phyloP scores from a whole-genome alignment of 2,113 vertebrate genomes.

The Zapornia atra region DNA sequence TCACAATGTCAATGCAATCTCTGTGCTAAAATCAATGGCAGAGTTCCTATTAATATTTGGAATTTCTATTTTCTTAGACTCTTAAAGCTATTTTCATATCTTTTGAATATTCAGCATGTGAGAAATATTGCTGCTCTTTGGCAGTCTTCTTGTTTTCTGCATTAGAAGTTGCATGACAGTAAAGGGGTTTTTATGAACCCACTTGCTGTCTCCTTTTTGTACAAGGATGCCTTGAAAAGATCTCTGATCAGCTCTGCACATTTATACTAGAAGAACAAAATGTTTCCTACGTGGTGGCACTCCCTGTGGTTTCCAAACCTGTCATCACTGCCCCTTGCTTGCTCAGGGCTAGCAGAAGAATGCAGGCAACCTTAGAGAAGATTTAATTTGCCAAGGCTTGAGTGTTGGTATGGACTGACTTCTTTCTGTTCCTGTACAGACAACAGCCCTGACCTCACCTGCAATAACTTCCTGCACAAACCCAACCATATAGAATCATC shows the following conservation, averaged over 20 bases:
- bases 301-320: not conserved
- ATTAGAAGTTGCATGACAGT: slow-evolving; percentile 45
- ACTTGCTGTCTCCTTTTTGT: slow-evolving; percentile 45
- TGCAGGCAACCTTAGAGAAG: not conserved
- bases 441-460: not conserved
- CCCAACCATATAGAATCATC: not conserved
- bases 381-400: not conserved
- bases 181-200: slow-evolving; percentile 40
- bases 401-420: not conserved
- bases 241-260: slow-evolving; percentile 1
- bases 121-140: slow-evolving; percentile 43
- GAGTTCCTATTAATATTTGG: slow-evolving; percentile 66
- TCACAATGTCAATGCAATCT: slow-evolving; percentile 65
- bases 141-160: slow-evolving; percentile 42
- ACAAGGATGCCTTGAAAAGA: slow-evolving; percentile 29
- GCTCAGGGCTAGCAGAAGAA: not conserved
- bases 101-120: slow-evolving; percentile 40
- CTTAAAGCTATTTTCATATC: slow-evolving; percentile 51
- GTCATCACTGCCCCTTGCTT: not conserved
- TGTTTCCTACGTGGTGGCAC: not conserved
- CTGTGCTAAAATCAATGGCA: slow-evolving; percentile 69
- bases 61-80: slow-evolving; percentile 64
- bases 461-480: not conserved
- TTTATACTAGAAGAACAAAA: not conserved
- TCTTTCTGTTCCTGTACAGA: not conserved